Conservation (phyloP, 2,797 vertebrate genomes). For the Eleutherodactylus coqui region DNA sequence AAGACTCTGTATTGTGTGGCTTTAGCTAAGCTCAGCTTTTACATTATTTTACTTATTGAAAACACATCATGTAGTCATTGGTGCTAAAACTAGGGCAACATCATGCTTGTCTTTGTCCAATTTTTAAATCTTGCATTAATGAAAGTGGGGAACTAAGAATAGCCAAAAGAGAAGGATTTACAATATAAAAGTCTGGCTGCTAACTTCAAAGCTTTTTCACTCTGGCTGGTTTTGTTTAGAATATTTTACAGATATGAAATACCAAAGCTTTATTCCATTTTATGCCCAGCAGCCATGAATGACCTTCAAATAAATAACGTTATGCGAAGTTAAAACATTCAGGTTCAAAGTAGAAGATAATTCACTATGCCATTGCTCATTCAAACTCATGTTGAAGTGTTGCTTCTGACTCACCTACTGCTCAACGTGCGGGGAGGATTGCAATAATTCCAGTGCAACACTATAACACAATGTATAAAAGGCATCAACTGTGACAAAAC, state of each 20-base stretch:
- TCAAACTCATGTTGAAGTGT: slow-evolving; percentile 17
- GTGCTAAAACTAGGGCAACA: slow-evolving; percentile 47
- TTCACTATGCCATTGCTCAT: slow-evolving; percentile 18
- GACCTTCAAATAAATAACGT: slow-evolving; percentile 61
- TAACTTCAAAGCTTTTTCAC: slow-evolving; percentile 59
- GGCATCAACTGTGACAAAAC: background rate
- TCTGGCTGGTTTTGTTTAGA: slow-evolving; percentile 58
- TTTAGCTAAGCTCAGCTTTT: slow-evolving; percentile 38
- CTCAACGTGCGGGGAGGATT: background rate
- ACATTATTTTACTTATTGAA: slow-evolving; percentile 25
- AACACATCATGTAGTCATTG: slow-evolving; percentile 29
- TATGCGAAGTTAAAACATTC: slow-evolving; percentile 51
- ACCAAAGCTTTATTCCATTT: slow-evolving; percentile 52
- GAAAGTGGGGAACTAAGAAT: slow-evolving; percentile 47
- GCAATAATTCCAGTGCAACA: background rate
- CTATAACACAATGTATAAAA: background rate
- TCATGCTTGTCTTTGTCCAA: slow-evolving; percentile 36
- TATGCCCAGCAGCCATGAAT: slow-evolving; percentile 38
- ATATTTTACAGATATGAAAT: slow-evolving; percentile 62
- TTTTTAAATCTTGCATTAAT: slow-evolving; percentile 52
- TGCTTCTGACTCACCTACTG: background rate
- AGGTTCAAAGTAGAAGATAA: slow-evolving; percentile 59
- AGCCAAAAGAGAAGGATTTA: slow-evolving; percentile 54
- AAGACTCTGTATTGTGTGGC: background rate
- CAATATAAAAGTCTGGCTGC: slow-evolving; percentile 51